Evolutionary conservation across 2,888 invertebrate genomes (phyloP).

Genomic region (Cantharis lateralis): DNA sequence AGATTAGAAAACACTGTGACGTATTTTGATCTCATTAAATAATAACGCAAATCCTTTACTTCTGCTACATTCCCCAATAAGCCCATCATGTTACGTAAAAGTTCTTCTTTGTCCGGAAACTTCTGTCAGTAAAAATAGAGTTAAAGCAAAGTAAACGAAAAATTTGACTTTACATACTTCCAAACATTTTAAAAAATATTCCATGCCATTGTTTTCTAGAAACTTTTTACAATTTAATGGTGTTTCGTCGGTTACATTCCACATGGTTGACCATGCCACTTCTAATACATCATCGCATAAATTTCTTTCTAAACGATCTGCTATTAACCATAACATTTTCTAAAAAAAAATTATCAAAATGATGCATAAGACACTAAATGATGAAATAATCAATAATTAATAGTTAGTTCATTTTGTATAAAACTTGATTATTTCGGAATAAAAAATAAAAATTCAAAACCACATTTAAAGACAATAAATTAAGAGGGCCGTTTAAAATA

Average conservation of each 20-base stretch:
- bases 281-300: slow-evolving; percentile 95
- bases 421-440: too few species aligned
- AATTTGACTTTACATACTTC: slow-evolving; percentile 63
- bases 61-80: slow-evolving; percentile 95
- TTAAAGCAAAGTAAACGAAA: not conserved
- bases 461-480: too few species aligned
- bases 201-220: slow-evolving; percentile 86
- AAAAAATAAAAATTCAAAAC: too few species aligned
- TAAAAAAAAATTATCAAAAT: slow-evolving; percentile 43
- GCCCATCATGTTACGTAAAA: slow-evolving; percentile 98
- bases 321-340: slow-evolving; percentile 88
- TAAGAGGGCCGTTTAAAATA: too few species aligned
- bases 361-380: not conserved
- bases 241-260: slow-evolving; percentile 97
- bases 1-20: slow-evolving; percentile 85
- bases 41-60: slow-evolving; percentile 78
- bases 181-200: slow-evolving; percentile 85
- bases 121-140: slow-evolving; percentile 58
- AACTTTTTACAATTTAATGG: slow-evolving; percentile 92
- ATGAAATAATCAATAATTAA: not conserved
- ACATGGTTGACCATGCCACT: slow-evolving; percentile 99
- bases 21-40: slow-evolving; percentile 84
- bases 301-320: slow-evolving; percentile 74
- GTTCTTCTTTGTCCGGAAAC: slow-evolving; percentile 86
- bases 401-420: too few species aligned